Percentiles rank a stretch among this genome's conserved stretches.
phyloP scores from a whole-genome alignment of 2,797 vertebrate species.

The Pseudomugil tenellus region DNA sequence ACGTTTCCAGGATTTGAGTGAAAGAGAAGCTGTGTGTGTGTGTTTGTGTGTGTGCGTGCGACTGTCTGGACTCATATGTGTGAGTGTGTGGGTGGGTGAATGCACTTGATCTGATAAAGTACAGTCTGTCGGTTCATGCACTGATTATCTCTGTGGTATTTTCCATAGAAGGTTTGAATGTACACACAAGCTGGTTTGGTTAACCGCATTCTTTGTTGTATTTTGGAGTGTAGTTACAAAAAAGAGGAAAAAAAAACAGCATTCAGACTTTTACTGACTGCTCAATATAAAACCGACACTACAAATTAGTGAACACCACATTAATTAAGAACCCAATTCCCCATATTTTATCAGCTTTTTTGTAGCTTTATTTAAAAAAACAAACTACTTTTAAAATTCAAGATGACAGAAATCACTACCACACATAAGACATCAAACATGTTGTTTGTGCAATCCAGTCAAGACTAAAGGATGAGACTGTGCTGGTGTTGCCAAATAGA shows the following conservation, averaged over 20 bases:
- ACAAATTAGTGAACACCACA: neutral
- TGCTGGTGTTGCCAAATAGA: slow-evolving; percentile 68
- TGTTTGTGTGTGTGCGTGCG: neutral
- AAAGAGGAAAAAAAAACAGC: neutral
- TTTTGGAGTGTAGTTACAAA: neutral
- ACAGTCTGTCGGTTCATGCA: slow-evolving; percentile 38
- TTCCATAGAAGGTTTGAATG: slow-evolving; percentile 33
- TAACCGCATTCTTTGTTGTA: neutral
- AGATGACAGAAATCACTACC: slow-evolving; percentile 14
- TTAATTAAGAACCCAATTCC: neutral
- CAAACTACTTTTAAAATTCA: neutral
- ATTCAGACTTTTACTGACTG: neutral
- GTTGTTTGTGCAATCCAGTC: slow-evolving; percentile 31
- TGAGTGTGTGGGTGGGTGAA: slow-evolving; percentile 36
- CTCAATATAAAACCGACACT: neutral
- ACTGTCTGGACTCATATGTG: slow-evolving; percentile 15
- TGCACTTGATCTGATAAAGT: slow-evolving; percentile 64
- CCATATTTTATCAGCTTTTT: neutral
- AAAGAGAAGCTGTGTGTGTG: slow-evolving; percentile 36
- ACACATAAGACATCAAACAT: slow-evolving; percentile 1
- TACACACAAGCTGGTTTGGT: neutral
- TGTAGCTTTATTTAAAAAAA: neutral
- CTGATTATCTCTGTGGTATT: slow-evolving; percentile 47
- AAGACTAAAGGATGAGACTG: slow-evolving; percentile 51
- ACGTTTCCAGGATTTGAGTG: slow-evolving; percentile 57